These are phyloP conservation scores for Ichneumon xanthorius DNA, from an alignment of 2,888 invertebrate genomes.

Conservation along the genomic window DNA sequence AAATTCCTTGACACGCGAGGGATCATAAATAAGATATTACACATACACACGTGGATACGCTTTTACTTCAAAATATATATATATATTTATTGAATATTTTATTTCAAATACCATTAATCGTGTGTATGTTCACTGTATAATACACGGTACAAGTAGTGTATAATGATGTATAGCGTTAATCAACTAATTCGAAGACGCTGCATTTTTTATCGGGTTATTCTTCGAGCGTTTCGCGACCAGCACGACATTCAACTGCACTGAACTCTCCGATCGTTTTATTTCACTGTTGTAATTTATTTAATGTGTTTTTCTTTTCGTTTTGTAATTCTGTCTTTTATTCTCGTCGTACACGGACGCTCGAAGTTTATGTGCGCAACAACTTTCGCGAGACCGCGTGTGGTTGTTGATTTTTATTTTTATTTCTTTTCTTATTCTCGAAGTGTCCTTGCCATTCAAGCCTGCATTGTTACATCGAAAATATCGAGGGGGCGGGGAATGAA, in stretches of 20 bases:
- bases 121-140: slow-evolving; percentile 66
- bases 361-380: slow-evolving; percentile 8
- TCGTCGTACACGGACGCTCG: slow-evolving; percentile 28
- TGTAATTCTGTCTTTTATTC: slow-evolving; percentile 22
- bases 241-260: slow-evolving; percentile 62
- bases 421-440: neutral
- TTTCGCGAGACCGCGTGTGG: neutral
- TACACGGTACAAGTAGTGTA: slow-evolving; percentile 65
- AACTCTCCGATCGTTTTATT: slow-evolving; percentile 48
- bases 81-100: slow-evolving; percentile 71
- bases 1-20: neutral
- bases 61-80: slow-evolving; percentile 74
- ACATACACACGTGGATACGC: slow-evolving; percentile 23
- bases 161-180: slow-evolving; percentile 63
- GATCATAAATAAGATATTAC: slow-evolving; percentile 7
- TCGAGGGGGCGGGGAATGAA: neutral
- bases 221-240: slow-evolving; percentile 69
- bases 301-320: neutral
- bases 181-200: slow-evolving; percentile 63
- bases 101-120: slow-evolving; percentile 71
- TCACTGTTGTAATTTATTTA: slow-evolving; percentile 5
- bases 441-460: slow-evolving; percentile 19
- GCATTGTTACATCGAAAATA: slow-evolving; percentile 26
- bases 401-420: neutral
- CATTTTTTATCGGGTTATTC: slow-evolving; percentile 43